These are phyloP conservation scores for Drosophila meridionalis DNA, from an alignment of 2,888 invertebrate genomes.

Conservation along the genomic window DNA sequence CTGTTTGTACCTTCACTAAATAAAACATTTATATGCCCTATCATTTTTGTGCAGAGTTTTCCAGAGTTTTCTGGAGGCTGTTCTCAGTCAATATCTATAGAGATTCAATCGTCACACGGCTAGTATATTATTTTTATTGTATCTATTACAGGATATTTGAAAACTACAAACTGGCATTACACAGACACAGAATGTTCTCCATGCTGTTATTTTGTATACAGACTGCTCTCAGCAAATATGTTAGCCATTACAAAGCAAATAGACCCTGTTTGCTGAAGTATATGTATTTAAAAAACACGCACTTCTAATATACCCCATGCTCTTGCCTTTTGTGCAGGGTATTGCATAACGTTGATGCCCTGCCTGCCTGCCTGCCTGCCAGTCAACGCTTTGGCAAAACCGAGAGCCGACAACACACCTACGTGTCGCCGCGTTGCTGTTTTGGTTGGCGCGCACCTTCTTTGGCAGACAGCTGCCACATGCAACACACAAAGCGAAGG, in stretches of 20 bases:
- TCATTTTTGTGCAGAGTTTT: not conserved
- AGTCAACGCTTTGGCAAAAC: constrained; percentile 32
- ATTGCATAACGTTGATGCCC: constrained; percentile 34
- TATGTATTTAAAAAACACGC: no score
- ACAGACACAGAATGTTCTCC: not conserved
- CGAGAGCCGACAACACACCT: constrained; percentile 51
- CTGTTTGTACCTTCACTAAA: not conserved
- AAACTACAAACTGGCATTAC: not conserved
- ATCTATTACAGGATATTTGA: not conserved
- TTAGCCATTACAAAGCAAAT: no score
- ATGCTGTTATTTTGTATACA: no score
- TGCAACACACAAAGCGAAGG: constrained; percentile 51
- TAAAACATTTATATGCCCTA: not conserved
- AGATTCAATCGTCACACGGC: no score
- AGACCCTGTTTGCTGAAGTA: no score
- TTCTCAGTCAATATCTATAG: not conserved
- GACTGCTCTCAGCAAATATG: no score
- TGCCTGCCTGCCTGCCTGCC: constrained; percentile 56
- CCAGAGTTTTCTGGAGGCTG: not conserved
- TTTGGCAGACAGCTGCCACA: constrained; percentile 64
- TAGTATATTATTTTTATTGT: not conserved
- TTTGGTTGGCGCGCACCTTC: constrained; percentile 50
- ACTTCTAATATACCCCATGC: not conserved
- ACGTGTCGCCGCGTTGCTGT: constrained; percentile 36
- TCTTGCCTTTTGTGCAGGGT: not conserved